phyloP scores from a whole-genome alignment of 2,113 vertebrate species.

The Leptobrachium leishanense region DNA sequence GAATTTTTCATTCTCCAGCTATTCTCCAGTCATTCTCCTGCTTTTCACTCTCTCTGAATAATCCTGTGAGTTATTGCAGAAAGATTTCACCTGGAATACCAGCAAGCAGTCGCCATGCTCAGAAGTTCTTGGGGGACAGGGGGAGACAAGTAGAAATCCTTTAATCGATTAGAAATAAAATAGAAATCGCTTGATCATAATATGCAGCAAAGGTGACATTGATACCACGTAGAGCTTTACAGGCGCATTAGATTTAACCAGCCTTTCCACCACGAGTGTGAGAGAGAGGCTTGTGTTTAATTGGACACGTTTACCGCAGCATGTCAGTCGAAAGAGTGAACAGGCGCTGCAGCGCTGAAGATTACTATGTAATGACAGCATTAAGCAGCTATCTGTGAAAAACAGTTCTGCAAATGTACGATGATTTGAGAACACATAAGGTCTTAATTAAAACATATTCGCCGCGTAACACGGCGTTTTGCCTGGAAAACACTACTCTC shows the following conservation, averaged over 20 bases:
- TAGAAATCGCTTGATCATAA: no score
- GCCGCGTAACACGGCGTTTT: background rate
- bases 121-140: no score
- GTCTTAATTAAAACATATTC: constrained; percentile 45
- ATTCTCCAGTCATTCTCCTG: no score
- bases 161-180: no score
- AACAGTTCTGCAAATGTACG: constrained; percentile 47
- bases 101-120: no score
- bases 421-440: constrained; percentile 44
- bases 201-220: no score
- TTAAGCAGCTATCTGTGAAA: constrained; percentile 49
- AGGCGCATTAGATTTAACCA: background rate
- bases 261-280: constrained; percentile 1
- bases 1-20: no score
- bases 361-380: constrained; percentile 46
- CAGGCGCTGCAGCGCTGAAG: constrained; percentile 15
- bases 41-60: no score
- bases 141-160: no score
- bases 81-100: no score
- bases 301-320: constrained; percentile 4
- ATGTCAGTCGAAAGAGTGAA: constrained; percentile 19
- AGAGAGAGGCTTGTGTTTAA: constrained; percentile 24
- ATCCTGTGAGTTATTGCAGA: no score
- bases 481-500: constrained; percentile 10
- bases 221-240: no score